Conservation (phyloP, 2,888 invertebrate species). For the Drosophila longiperda region DNA sequence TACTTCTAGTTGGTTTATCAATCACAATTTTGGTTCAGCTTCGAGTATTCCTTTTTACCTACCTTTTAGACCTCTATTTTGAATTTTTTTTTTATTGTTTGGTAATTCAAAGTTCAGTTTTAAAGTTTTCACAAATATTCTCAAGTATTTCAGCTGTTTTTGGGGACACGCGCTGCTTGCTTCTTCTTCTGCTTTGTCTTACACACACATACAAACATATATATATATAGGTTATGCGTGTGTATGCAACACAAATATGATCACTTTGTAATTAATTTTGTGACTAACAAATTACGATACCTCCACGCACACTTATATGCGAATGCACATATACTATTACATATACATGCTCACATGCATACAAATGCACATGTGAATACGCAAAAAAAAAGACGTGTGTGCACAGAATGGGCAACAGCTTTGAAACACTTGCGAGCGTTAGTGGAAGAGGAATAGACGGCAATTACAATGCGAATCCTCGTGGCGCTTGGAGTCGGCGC, state of each 20-base stretch:
- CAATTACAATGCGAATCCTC: constrained; percentile 27
- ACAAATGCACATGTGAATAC: constrained; percentile 4
- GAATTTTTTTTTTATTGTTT: no score
- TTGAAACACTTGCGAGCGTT: constrained; percentile 71
- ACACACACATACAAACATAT: neutral
- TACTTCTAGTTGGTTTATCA: neutral
- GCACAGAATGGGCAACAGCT: constrained; percentile 81
- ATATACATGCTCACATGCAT: neutral
- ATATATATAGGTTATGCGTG: neutral
- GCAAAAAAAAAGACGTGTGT: neutral
- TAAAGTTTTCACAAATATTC: neutral
- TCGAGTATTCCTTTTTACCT: neutral
- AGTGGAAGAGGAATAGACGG: constrained; percentile 10
- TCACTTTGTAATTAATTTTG: neutral
- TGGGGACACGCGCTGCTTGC: neutral
- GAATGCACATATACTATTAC: constrained; percentile 1
- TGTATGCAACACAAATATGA: neutral
- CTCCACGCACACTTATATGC: neutral
- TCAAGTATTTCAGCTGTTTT: neutral
- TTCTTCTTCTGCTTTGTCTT: neutral
- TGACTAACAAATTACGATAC: neutral
- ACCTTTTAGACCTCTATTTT: neutral
- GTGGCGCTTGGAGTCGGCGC: constrained; percentile 55
- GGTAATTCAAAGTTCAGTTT: neutral
- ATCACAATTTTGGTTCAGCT: neutral